Conservation (phyloP, 2,888 invertebrate species). For the Podabrus alpinus region DNA sequence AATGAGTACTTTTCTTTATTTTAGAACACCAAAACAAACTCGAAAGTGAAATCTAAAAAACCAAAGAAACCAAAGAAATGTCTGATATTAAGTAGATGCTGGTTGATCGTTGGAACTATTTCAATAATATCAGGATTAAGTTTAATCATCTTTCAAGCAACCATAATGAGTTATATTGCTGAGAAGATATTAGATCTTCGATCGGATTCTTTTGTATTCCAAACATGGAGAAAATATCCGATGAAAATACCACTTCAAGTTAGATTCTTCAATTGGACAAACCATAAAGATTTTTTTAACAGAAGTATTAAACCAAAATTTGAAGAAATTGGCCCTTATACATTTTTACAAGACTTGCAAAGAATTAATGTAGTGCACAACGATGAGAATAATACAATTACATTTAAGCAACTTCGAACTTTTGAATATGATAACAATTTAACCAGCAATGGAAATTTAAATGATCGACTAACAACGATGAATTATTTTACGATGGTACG, state of each 20-base stretch:
- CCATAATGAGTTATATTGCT: neutral
- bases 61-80: too few relatives aligned
- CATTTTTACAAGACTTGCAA: slow-evolving; percentile 67
- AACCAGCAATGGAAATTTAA: slow-evolving; percentile 67
- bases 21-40: too few relatives aligned
- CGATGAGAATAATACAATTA: slow-evolving; percentile 66
- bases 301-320: slow-evolving; percentile 60
- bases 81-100: neutral
- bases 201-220: neutral
- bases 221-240: neutral
- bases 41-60: too few relatives aligned
- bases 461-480: slow-evolving; percentile 71
- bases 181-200: neutral
- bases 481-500: slow-evolving; percentile 81
- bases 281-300: slow-evolving; percentile 66
- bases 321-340: slow-evolving; percentile 65
- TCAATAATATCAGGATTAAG: neutral
- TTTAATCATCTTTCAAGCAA: neutral
- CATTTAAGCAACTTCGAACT: too few relatives aligned
- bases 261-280: slow-evolving; percentile 76
- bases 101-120: neutral
- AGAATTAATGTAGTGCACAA: slow-evolving; percentile 77
- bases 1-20: too few relatives aligned
- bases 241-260: neutral
- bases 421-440: slow-evolving; percentile 71